Evolutionary conservation across 2,888 invertebrate genomes (phyloP), one percentile per base, ranked within the genome.

Genomic region (Phrixothrix hirtus): DNA sequence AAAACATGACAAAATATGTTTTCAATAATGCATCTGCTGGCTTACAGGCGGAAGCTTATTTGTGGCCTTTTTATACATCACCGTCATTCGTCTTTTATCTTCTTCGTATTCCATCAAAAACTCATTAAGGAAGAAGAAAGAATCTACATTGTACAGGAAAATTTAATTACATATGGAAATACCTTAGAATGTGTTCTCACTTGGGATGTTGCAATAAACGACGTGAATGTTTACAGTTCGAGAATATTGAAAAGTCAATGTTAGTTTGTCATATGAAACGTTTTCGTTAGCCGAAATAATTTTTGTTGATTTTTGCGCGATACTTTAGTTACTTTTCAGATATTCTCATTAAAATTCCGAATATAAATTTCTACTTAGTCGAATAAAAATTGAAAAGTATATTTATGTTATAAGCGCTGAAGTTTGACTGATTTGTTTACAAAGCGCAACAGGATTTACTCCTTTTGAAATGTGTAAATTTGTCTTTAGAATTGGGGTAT

Each of bases 1-100:
- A 66, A 64, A 68, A 64, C 65, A 67, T 63, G 66, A 62, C 68
- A 65, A 70, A 69, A 69, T 68, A 69, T 68, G 68, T 69, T 68
- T 69, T 69, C 70, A 69, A 70, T 70, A 70, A 69, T 70, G 68
- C 70, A 70, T 68, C 67, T 62, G 64, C 52, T 60, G 62, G 63
- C 61, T 65, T 57, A 58, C 57, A 53, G 56, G 55, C 54, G 61
- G 57, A 62, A 66, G 66, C 66, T 67, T 67, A 68, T 67, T 67
- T 67, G 67, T 52, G 62, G 63, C 57, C 59, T 66, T 61, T 66
- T 65, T 57, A 49, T 57, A 43, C 52, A 55, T 55, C 55, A 55
- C 46, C 50, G 50, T 55, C 55, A 42, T 25, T 32, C 43, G 45
- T 54, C 48, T 49, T 54, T 49, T 49, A 50, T 55, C 55, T 50